Percentiles rank a stretch among this genome's conserved stretches.
These are phyloP conservation scores for Eudemis profundana DNA, from an alignment of 2,888 invertebrate species.

Conservation along the genomic window DNA sequence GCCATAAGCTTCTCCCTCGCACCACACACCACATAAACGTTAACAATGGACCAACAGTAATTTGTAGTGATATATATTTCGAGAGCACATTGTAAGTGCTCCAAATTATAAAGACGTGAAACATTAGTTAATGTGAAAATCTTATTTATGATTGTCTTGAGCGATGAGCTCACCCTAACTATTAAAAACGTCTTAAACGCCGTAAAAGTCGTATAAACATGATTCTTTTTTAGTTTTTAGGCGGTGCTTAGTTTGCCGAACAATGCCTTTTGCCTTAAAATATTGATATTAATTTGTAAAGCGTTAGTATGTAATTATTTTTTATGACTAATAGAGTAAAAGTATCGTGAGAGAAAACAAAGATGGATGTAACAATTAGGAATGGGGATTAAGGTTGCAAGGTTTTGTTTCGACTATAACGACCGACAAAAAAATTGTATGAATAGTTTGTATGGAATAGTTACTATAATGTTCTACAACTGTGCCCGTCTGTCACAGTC, in stretches of 20 bases:
- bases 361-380: slow-evolving; percentile 37
- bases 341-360: slow-evolving; percentile 34
- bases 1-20: not conserved
- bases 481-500: too few species aligned
- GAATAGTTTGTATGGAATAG: not conserved
- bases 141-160: slow-evolving; percentile 44
- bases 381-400: slow-evolving; percentile 5
- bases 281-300: slow-evolving; percentile 43
- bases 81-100: slow-evolving; percentile 41
- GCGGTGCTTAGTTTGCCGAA: slow-evolving; percentile 25
- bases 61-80: slow-evolving; percentile 44
- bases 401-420: not conserved
- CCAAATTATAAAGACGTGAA: slow-evolving; percentile 42
- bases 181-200: not conserved
- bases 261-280: slow-evolving; percentile 41
- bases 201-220: not conserved
- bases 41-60: slow-evolving; percentile 41
- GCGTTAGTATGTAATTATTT: slow-evolving; percentile 42
- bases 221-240: not conserved
- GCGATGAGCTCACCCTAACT: slow-evolving; percentile 8
- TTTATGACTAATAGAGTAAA: slow-evolving; percentile 32
- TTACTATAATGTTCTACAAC: not conserved
- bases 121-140: slow-evolving; percentile 44
- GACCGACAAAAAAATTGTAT: not conserved
- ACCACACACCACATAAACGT: slow-evolving; percentile 39